Evolutionary conservation across 2,888 invertebrate species (phyloP).

Genomic region (Lissonota sp.): DNA sequence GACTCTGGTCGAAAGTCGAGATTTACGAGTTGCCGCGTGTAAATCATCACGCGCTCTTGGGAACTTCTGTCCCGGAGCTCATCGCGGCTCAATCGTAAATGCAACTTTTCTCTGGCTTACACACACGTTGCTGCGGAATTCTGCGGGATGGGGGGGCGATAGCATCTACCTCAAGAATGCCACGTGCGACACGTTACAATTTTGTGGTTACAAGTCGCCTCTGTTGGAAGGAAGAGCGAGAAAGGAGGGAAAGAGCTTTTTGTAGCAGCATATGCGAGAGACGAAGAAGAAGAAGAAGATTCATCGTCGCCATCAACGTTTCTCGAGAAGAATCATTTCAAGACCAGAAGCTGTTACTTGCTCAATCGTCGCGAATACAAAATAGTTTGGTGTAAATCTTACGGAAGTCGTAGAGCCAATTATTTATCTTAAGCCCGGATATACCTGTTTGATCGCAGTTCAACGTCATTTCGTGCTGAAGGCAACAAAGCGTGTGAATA

Average conservation of each 20-base stretch:
- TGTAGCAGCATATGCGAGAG: conserved; percentile 2
- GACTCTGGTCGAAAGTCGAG: conserved; percentile 49
- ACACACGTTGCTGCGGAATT: conserved; percentile 11
- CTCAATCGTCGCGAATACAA: background rate
- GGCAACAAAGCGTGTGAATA: too few relatives aligned
- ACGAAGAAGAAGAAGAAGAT: conserved; percentile 5
- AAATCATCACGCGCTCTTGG: conserved; percentile 59
- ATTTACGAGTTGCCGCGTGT: conserved; percentile 64
- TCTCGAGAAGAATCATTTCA: conserved; percentile 19
- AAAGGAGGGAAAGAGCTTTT: conserved; percentile 12
- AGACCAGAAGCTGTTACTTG: conserved; percentile 40
- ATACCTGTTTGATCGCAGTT: too few relatives aligned
- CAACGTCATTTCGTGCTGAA: too few relatives aligned
- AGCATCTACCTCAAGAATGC: conserved; percentile 47
- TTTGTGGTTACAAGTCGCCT: conserved; percentile 26
- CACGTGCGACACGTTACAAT: conserved; percentile 63
- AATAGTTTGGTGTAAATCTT: too few relatives aligned
- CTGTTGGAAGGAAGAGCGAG: conserved; percentile 1
- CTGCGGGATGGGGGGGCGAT: conserved; percentile 34
- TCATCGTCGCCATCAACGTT: conserved; percentile 9
- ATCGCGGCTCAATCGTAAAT: conserved; percentile 3
- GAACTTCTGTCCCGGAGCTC: conserved; percentile 50
- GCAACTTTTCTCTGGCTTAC: background rate
- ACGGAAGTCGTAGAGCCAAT: too few relatives aligned
- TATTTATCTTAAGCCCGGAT: too few relatives aligned